phyloP scores from a whole-genome alignment of 2,888 invertebrate genomes.

The Watsonalla binaria region DNA sequence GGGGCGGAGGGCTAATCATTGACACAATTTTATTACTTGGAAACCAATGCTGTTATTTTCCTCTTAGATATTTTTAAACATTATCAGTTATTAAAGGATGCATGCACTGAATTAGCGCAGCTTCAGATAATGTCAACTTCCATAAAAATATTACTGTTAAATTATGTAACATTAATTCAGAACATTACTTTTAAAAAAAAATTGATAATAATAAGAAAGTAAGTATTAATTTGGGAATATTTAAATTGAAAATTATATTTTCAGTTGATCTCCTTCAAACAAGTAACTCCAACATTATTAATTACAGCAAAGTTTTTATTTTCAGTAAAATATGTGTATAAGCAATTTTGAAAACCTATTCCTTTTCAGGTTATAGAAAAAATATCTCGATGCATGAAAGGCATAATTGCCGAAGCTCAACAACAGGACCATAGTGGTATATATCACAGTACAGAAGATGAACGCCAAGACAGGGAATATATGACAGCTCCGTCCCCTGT shows the following conservation, averaged over 20 bases:
- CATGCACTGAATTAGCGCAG: background rate
- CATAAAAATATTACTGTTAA: too few species aligned
- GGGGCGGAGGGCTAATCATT: background rate
- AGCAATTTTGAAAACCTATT: background rate
- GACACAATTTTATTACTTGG: background rate
- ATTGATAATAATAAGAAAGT: too few species aligned
- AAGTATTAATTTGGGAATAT: too few species aligned
- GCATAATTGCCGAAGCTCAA: conserved; percentile 33
- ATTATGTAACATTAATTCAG: too few species aligned
- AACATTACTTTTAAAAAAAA: too few species aligned
- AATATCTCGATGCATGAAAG: conserved; percentile 38
- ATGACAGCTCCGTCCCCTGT: conserved; percentile 24
- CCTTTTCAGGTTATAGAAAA: conserved; percentile 54
- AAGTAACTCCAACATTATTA: too few species aligned
- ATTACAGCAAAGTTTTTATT: too few species aligned
- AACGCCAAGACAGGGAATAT: background rate
- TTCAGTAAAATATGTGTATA: too few species aligned
- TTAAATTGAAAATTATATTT: too few species aligned
- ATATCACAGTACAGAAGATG: background rate
- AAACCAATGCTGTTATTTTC: background rate
- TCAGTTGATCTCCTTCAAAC: too few species aligned
- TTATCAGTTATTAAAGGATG: background rate
- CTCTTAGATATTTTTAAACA: background rate
- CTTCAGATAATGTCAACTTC: too few species aligned
- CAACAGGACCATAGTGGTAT: conserved; percentile 4